These are phyloP conservation scores for Muscina levida DNA, from an alignment of 2,888 invertebrate genomes.

Conservation along the genomic window DNA sequence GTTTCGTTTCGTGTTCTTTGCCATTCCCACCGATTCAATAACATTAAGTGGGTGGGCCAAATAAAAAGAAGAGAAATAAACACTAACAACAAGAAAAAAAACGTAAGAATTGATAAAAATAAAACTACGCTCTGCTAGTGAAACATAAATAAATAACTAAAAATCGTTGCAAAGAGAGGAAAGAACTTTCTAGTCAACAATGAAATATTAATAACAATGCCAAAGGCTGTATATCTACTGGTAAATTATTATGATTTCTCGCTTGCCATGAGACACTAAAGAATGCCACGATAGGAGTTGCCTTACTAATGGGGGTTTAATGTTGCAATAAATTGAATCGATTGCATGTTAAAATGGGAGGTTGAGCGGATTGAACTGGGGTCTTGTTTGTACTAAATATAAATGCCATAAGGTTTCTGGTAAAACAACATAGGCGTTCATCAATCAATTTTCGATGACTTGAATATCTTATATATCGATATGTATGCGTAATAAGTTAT, in stretches of 20 bases:
- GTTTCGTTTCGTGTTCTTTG: constrained; percentile 1
- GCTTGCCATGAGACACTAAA: not conserved
- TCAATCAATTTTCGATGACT: too few relatives aligned
- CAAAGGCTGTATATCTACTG: constrained; percentile 3
- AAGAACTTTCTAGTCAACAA: constrained; percentile 10
- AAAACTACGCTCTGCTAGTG: not conserved
- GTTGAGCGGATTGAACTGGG: too few relatives aligned
- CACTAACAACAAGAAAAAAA: not conserved
- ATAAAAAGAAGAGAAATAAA: not conserved
- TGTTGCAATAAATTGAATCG: too few relatives aligned
- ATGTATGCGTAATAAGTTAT: too few relatives aligned
- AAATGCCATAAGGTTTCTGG: too few relatives aligned
- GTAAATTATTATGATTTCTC: not conserved
- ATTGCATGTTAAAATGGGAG: too few relatives aligned
- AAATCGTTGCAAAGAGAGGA: not conserved
- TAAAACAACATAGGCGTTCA: too few relatives aligned
- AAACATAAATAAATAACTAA: not conserved
- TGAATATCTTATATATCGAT: too few relatives aligned
- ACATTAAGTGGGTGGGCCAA: constrained; percentile 25
- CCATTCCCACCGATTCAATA: constrained; percentile 1
- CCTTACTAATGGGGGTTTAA: not conserved
- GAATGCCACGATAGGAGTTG: not conserved
- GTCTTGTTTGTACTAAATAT: too few relatives aligned
- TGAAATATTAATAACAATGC: constrained; percentile 19
- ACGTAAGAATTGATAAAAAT: not conserved